Percentiles rank a stretch among this genome's conserved stretches.
phyloP scores from a whole-genome alignment of 92 coral and sea anemone genomes.

The Bergia puertoricense region DNA sequence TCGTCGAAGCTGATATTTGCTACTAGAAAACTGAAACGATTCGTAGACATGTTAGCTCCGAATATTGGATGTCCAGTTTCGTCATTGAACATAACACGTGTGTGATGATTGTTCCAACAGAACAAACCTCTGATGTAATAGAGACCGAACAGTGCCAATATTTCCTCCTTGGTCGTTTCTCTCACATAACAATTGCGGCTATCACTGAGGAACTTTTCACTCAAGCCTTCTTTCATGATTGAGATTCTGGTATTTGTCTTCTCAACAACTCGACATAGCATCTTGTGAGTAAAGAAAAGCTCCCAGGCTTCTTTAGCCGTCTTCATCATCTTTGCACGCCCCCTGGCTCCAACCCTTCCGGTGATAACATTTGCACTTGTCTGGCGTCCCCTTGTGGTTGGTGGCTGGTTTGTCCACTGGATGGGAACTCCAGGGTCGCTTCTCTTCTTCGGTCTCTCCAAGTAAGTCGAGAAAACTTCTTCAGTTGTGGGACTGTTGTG shows the following conservation, averaged over 20 bases:
- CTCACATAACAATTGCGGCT: slow-evolving; percentile 5
- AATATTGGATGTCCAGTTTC: background rate
- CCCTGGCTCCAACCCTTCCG: too few relatives aligned
- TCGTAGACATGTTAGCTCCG: slow-evolving; percentile 7
- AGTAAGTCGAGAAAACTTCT: slow-evolving; percentile 1
- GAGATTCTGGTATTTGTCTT: slow-evolving; percentile 18
- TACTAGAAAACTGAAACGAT: background rate
- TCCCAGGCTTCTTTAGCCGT: slow-evolving; percentile 12
- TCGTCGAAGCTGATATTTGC: slow-evolving; percentile 4
- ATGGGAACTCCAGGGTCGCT: background rate
- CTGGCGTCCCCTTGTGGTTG: background rate
- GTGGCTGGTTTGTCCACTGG: slow-evolving; percentile 21
- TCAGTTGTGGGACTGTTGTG: background rate
- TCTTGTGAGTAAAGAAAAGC: slow-evolving; percentile 5
- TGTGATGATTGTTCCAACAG: background rate
- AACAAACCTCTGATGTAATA: background rate
- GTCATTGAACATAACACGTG: background rate
- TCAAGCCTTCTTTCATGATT: background rate
- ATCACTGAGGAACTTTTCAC: slow-evolving; percentile 12
- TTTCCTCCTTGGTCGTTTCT: slow-evolving; percentile 15
- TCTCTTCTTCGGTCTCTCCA: background rate
- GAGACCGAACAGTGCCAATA: slow-evolving; percentile 10
- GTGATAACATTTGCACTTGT: background rate
- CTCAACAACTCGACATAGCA: background rate
- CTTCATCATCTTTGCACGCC: too few relatives aligned